Evolutionary conservation across 2,888 invertebrate genomes (phyloP).

Genomic region (Melitaea athalia): DNA sequence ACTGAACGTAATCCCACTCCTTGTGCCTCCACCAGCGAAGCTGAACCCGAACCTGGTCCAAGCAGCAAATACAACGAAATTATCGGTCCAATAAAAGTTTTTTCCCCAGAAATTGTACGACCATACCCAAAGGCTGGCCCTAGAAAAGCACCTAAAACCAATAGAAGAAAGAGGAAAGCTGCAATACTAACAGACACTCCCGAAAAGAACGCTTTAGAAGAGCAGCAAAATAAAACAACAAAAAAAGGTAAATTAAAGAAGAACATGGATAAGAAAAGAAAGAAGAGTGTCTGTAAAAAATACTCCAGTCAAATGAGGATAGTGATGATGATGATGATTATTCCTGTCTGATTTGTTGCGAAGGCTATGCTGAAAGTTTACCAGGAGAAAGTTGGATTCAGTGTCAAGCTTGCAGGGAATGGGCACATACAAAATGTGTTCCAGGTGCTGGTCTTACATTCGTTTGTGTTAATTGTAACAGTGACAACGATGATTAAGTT

Average conservation of each 20-base stretch:
- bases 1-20: constrained; percentile 36
- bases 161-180: constrained; percentile 38
- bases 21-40: constrained; percentile 40
- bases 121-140: constrained; percentile 43
- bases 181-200: constrained; percentile 39
- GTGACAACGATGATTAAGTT: constrained; percentile 10
- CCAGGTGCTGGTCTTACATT: constrained; percentile 37
- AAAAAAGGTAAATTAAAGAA: constrained; percentile 37
- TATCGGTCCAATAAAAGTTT: constrained; percentile 32
- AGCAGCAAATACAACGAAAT: constrained; percentile 41
- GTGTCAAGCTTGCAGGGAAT: constrained; percentile 40
- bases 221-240: constrained; percentile 37
- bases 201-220: constrained; percentile 38
- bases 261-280: constrained; percentile 36
- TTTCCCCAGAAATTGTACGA: constrained; percentile 43
- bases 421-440: constrained; percentile 39
- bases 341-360: constrained; percentile 44
- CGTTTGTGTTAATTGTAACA: constrained; percentile 33
- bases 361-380: constrained; percentile 43
- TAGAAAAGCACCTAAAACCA: constrained; percentile 40
- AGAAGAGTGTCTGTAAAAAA: constrained; percentile 40
- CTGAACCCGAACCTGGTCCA: constrained; percentile 39
- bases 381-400: constrained; percentile 27
- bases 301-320: constrained; percentile 43
- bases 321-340: constrained; percentile 41